A percentile compares a stretch with the other conserved stretches of the same genome.
These are phyloP conservation scores for Danio rerio DNA, from an alignment of 2,113 vertebrate species.

Conservation along the genomic window DNA sequence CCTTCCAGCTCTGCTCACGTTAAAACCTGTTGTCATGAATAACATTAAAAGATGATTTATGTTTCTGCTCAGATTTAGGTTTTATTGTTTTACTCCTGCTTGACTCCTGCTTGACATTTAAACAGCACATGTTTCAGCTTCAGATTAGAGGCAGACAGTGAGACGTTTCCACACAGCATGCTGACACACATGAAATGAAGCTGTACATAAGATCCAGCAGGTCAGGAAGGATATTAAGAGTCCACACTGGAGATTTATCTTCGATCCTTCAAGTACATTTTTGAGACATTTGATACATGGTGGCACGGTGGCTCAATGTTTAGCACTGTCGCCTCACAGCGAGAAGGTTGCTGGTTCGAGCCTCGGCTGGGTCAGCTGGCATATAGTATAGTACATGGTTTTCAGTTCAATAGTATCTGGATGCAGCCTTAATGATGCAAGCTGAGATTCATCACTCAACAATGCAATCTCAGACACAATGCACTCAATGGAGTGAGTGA, in stretches of 20 bases:
- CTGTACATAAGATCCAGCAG: not conserved
- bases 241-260: not conserved
- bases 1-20: not conserved
- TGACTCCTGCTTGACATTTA: not conserved
- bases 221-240: not conserved
- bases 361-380: no score
- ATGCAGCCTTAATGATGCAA: no score
- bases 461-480: no score
- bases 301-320: no score
- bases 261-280: not conserved
- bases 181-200: not conserved
- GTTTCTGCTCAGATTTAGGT: conserved; percentile 5
- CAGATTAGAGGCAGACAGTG: not conserved
- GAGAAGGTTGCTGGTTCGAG: no score
- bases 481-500: no score
- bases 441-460: no score
- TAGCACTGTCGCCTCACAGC: no score
- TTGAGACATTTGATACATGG: not conserved
- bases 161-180: not conserved
- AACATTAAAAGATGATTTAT: not conserved
- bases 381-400: no score
- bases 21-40: not conserved
- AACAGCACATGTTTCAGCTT: conserved; percentile 5
- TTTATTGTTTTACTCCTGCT: not conserved
- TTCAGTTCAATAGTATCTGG: no score